Evolutionary conservation across 2,113 vertebrate genomes (phyloP).

Genomic region (Scalopus aquaticus): DNA sequence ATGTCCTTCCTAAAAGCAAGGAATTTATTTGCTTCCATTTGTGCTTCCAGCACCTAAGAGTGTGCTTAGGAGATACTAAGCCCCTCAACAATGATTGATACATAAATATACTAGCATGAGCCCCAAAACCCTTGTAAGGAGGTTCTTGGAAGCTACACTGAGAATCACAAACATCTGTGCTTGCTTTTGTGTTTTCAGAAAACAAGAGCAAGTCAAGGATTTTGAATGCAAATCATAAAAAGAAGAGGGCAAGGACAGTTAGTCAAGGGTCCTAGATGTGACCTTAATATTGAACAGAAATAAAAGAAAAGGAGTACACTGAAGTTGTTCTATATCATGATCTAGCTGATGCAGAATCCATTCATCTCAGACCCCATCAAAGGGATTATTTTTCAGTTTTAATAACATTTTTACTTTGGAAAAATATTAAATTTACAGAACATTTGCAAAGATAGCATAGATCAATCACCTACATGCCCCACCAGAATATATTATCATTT

Average conservation of each 20-base stretch:
- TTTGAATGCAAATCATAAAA: neutral
- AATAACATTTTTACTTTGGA: neutral
- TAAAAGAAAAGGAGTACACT: neutral
- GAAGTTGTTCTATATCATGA: neutral
- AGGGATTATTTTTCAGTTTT: neutral
- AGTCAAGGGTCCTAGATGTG: neutral
- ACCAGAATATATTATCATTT: neutral
- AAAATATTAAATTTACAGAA: neutral
- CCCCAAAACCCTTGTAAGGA: neutral
- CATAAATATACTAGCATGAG: neutral
- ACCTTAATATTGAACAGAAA: neutral
- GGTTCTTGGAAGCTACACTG: neutral
- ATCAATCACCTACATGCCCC: neutral
- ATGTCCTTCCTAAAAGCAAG: neutral
- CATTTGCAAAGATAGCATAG: neutral
- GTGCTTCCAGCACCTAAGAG: neutral
- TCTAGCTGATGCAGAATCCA: neutral
- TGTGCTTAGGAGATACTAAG: neutral
- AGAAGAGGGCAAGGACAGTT: neutral
- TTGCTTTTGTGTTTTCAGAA: constrained; percentile 3
- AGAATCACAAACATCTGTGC: neutral
- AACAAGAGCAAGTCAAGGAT: neutral
- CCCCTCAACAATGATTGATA: neutral
- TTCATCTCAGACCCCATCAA: neutral
- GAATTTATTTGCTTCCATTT: neutral